Evolutionary conservation across 92 coral and sea anemone species (phyloP).

Genomic region (Porites rus): DNA sequence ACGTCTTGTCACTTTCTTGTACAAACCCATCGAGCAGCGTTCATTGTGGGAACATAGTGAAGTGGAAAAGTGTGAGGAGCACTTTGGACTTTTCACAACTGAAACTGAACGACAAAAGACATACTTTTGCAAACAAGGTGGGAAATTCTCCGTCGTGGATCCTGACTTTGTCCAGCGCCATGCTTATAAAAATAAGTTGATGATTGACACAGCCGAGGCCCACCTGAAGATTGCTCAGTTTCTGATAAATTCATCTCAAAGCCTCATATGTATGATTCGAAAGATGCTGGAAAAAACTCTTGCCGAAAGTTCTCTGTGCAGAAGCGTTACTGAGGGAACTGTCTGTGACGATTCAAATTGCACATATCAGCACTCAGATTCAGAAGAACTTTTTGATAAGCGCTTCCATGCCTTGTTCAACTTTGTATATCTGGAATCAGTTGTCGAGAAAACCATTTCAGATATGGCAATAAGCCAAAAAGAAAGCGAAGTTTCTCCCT

Average conservation of each 20-base stretch:
- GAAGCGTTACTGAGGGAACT: conserved; percentile 6
- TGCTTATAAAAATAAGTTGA: conserved; percentile 21
- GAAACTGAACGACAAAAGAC: conserved; percentile 24
- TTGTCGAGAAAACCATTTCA: conserved; percentile 33
- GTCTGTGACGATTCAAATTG: conserved; percentile 24
- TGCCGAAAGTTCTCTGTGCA: conserved; percentile 23
- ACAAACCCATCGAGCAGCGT: conserved; percentile 46
- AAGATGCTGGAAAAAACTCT: conserved; percentile 15
- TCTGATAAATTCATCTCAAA: conserved; percentile 26
- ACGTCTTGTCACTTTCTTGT: conserved; percentile 52
- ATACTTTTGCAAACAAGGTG: conserved; percentile 35
- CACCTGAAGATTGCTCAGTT: conserved; percentile 43
- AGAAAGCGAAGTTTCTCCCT: no score
- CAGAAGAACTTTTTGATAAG: conserved; percentile 29
- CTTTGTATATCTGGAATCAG: conserved; percentile 66
- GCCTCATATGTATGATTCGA: conserved; percentile 25
- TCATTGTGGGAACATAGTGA: conserved; percentile 39
- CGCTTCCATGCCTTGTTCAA: conserved; percentile 67
- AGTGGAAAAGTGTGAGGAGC: conserved; percentile 63
- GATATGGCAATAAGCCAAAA: no score
- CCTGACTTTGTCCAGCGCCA: conserved; percentile 17
- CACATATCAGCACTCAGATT: conserved; percentile 50
- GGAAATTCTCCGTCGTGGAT: conserved; percentile 39
- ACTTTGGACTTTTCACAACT: conserved; percentile 75
- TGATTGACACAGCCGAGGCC: conserved; percentile 51